A percentile compares a stretch with the other conserved stretches of the same genome.
Evolutionary conservation across 2,113 vertebrate genomes (phyloP).

Genomic region (Plecotus auritus): DNA sequence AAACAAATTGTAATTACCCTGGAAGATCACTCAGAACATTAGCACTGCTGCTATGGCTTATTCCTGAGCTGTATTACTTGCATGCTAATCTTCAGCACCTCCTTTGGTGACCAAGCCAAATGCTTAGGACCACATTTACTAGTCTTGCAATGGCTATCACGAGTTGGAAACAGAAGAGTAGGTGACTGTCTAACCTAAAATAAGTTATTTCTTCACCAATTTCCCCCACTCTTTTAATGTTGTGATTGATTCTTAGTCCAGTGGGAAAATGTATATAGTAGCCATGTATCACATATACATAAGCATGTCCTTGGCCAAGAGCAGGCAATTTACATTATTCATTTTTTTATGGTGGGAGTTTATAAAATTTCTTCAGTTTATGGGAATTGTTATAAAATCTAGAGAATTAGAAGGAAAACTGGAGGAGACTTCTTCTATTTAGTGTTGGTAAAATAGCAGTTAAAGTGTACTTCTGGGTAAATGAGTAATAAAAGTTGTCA

Average conservation of each 20-base stretch:
- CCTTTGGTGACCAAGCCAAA: constrained; percentile 69
- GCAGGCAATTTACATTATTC: constrained; percentile 7
- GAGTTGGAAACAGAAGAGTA: constrained; percentile 40
- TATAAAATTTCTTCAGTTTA: constrained; percentile 64
- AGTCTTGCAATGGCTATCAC: constrained; percentile 64
- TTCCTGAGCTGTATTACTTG: constrained; percentile 66
- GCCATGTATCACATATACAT: constrained; percentile 25
- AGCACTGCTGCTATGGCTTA: constrained; percentile 61
- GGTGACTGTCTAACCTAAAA: constrained; percentile 13
- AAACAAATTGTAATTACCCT: constrained; percentile 82
- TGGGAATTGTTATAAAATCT: constrained; percentile 58
- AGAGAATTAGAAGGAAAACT: constrained; percentile 51
- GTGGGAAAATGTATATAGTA: constrained; percentile 1
- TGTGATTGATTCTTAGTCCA: background rate
- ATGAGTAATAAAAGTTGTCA: constrained; percentile 56
- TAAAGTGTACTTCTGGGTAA: constrained; percentile 48
- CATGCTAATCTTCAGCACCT: constrained; percentile 61
- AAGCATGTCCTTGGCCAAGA: constrained; percentile 7
- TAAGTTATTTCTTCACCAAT: background rate
- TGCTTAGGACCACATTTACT: constrained; percentile 52
- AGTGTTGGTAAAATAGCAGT: constrained; percentile 51
- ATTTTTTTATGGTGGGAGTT: constrained; percentile 55
- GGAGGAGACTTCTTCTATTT: constrained; percentile 30
- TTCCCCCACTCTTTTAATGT: constrained; percentile 30
- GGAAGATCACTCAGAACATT: constrained; percentile 78